phyloP scores from a whole-genome alignment of 2,113 vertebrate species.

The Corythornis cristatus region DNA sequence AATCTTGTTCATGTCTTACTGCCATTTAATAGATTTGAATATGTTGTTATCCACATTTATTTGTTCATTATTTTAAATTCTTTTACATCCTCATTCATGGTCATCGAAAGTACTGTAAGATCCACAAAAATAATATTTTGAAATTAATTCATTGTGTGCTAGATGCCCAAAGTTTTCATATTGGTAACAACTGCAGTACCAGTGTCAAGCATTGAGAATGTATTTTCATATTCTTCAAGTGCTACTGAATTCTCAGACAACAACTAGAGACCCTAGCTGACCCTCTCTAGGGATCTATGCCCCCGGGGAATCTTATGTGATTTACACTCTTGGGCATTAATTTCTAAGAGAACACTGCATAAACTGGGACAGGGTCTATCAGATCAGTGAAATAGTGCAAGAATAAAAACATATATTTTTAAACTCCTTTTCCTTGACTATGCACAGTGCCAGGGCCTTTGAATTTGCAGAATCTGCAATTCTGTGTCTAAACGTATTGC shows the following conservation, averaged over 20 bases:
- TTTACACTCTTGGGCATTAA: neutral
- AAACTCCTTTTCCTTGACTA: neutral
- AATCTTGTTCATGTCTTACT: neutral
- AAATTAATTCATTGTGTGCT: neutral
- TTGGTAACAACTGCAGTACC: neutral
- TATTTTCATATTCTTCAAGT: neutral
- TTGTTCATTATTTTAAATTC: neutral
- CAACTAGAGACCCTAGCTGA: neutral
- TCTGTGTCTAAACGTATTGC: neutral
- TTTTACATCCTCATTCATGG: neutral
- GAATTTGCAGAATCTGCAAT: neutral
- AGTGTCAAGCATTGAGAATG: neutral
- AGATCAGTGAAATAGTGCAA: neutral
- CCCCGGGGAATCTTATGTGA: neutral
- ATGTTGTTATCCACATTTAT: neutral
- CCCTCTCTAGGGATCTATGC: accelerated
- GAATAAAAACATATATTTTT: neutral
- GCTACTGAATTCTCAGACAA: neutral
- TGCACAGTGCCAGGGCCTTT: neutral
- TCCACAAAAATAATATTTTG: neutral
- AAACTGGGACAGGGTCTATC: neutral
- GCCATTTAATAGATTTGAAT: neutral
- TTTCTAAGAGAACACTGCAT: neutral
- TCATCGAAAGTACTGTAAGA: neutral
- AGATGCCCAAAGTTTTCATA: neutral